Evolutionary conservation across 2,888 invertebrate species (phyloP).

Genomic region (Leucophenga maculata): DNA sequence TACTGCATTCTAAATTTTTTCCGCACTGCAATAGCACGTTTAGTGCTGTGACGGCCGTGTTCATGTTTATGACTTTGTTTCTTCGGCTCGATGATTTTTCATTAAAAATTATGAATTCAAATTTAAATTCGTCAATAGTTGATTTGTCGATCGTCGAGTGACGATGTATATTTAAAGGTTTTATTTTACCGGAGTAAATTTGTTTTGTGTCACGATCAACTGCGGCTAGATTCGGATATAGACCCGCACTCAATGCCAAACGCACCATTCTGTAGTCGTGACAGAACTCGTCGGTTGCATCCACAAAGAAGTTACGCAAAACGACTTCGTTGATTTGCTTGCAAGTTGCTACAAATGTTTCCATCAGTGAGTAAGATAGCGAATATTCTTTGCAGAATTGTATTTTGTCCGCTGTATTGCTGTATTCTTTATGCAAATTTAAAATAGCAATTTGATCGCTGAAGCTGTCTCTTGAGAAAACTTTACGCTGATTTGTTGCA

Average conservation of each 20-base stretch:
- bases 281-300: constrained; percentile 45
- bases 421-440: constrained; percentile 84
- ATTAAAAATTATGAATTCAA: constrained; percentile 90
- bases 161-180: constrained; percentile 75
- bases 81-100: constrained; percentile 82
- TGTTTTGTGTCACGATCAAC: constrained; percentile 78
- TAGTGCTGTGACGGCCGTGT: constrained; percentile 86
- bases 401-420: too few relatives aligned
- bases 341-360: constrained; percentile 89
- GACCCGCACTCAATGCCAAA: constrained; percentile 88
- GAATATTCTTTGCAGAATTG: too few relatives aligned
- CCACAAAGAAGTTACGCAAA: constrained; percentile 73
- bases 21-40: constrained; percentile 82
- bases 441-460: constrained; percentile 94
- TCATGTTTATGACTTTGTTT: constrained; percentile 82
- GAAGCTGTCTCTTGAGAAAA: constrained; percentile 82
- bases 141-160: constrained; percentile 78
- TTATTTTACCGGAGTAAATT: constrained; percentile 78
- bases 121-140: constrained; percentile 76
- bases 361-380: constrained; percentile 82
- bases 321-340: constrained; percentile 88
- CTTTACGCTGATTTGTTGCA: constrained; percentile 78
- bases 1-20: constrained; percentile 31
- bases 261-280: constrained; percentile 89
- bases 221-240: constrained; percentile 90